Conservation (phyloP, 2,797 vertebrate species). For the Brachyalestes nurse region DNA sequence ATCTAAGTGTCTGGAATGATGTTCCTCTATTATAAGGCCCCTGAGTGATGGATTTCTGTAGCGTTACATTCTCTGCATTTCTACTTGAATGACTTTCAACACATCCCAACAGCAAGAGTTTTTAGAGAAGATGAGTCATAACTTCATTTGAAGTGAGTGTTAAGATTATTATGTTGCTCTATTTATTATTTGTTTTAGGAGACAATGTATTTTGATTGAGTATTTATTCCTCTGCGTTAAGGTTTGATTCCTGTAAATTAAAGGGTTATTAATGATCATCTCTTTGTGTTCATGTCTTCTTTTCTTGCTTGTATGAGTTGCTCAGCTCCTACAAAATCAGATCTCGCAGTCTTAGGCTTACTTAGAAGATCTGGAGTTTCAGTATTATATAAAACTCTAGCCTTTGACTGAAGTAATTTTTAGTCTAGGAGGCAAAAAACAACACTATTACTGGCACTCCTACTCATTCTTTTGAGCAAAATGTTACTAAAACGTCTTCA, state of each 20-base stretch:
- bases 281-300: neutral
- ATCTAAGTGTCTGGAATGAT: neutral
- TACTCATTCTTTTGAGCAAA: too few species aligned
- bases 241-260: conserved; percentile 7
- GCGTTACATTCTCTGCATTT: neutral
- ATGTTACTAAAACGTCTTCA: too few species aligned
- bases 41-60: neutral
- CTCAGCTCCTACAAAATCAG: neutral
- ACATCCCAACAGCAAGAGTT: neutral
- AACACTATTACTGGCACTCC: too few species aligned
- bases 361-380: too few species aligned
- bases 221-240: neutral
- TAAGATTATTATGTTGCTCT: neutral
- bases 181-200: neutral
- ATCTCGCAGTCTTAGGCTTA: neutral
- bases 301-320: neutral
- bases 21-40: neutral
- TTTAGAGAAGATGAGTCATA: neutral
- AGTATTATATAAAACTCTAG: too few species aligned
- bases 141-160: neutral
- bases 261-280: neutral
- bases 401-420: too few species aligned
- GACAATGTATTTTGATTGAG: neutral
- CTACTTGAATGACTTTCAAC: neutral
- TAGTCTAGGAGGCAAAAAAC: too few species aligned